Evolutionary conservation across 2,888 invertebrate species (phyloP), one percentile per base, ranked within the genome.

Genomic region (Reticulitermes lucifugus): DNA sequence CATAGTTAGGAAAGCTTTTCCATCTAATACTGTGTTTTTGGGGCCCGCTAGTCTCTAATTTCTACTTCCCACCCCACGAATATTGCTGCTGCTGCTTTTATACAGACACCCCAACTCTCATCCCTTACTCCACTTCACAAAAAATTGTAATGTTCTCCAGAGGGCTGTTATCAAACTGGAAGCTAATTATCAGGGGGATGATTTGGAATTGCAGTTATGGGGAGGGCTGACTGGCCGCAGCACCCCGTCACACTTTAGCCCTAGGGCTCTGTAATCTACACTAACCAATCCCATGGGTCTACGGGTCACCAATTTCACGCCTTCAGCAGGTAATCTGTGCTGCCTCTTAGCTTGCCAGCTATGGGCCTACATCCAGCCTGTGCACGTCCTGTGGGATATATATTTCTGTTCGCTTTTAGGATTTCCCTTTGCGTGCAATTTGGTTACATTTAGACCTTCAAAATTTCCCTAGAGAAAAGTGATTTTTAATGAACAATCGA

Each of bases 121-220:
- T n/a, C 29, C 55, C 46, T 29, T 35, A 21, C 22, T 1, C 75
- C 22, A 41, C 75, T 35, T 73, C 75, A 29, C 75, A 75, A 41
- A 46, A 35, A 75, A 43, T 41, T 41, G 41, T 51, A 79, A 46
- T 14, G 21, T 18, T 29, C 79, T 55, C 79, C 18, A 12, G 79
- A 55, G 79, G 79, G 79, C 55, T n/a, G 79, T 79, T 79, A 79
- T 79, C 79, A 51, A 51, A 79, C 79, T 79, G 51, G n/a, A 29
- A 43, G 46, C 51, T 77, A 79, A 79, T 79, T 79, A 79, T 55
- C 79, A 79, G 29, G 79, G 79, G 79, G 29, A 79, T 51, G 79
- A 77, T 77, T 77, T 77, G 75, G 75, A 43, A 41, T 43, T 43
- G 46, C 12, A 12, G 46, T 9, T 46, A 46, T 12, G 46, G 46